A percentile compares a stretch with the other conserved stretches of the same genome.
These are phyloP conservation scores for Coenonympha arcania DNA, from an alignment of 2,888 invertebrate genomes.

Conservation along the genomic window DNA sequence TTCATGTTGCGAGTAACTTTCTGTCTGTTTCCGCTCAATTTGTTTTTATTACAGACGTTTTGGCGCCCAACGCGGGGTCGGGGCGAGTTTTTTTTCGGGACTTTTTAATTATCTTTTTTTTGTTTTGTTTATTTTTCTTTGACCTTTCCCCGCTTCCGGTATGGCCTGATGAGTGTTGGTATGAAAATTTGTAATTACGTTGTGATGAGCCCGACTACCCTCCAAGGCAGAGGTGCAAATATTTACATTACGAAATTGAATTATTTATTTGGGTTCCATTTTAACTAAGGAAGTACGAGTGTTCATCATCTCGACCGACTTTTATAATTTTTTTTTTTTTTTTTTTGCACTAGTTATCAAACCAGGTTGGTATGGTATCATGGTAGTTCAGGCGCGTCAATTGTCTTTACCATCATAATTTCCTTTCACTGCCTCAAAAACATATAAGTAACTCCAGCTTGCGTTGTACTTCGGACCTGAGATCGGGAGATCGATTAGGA, in stretches of 20 bases:
- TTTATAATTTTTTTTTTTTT: too few species aligned
- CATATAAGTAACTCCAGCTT: too few species aligned
- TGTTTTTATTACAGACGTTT: conserved; percentile 21
- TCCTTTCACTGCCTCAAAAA: too few species aligned
- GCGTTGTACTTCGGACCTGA: too few species aligned
- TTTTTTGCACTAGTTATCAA: too few species aligned
- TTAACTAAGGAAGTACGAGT: too few species aligned
- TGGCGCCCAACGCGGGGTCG: conserved; percentile 23
- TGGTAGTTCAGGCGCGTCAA: too few species aligned
- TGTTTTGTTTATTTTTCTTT: not conserved
- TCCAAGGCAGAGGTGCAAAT: not conserved
- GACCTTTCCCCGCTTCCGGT: not conserved
- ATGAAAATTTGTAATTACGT: not conserved
- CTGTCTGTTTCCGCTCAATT: conserved; percentile 18
- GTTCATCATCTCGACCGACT: too few species aligned
- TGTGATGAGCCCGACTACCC: not conserved
- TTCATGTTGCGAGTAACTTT: conserved; percentile 21
- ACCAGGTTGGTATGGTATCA: too few species aligned
- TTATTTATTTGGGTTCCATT: too few species aligned
- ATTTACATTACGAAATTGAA: not conserved
- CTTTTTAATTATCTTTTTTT: conserved; percentile 16
- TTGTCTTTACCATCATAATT: too few species aligned
- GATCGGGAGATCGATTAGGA: too few species aligned
- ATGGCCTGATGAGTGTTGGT: not conserved
- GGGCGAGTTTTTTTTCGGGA: conserved; percentile 9